Percentiles rank a stretch among this genome's conserved stretches.
Conservation (phyloP, 2,888 invertebrate genomes). For the Nyleta sp. region DNA sequence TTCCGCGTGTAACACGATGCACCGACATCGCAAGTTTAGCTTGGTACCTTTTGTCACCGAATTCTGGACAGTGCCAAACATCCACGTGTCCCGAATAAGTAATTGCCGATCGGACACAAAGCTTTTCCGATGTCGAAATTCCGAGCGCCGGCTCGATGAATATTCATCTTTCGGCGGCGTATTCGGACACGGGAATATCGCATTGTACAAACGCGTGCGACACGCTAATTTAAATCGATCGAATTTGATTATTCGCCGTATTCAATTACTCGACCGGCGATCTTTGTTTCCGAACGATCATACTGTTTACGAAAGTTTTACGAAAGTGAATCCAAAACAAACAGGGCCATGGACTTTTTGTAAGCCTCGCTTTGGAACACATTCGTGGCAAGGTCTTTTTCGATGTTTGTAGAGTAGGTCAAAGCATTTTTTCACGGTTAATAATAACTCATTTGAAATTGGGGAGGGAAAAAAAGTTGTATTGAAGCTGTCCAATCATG, state of each 20-base stretch:
- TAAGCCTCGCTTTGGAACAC: background rate
- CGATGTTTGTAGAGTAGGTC: constrained; percentile 17
- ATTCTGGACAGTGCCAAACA: constrained; percentile 64
- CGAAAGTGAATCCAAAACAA: constrained; percentile 48
- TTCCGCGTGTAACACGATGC: constrained; percentile 33
- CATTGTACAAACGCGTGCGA: constrained; percentile 27
- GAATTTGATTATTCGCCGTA: constrained; percentile 43
- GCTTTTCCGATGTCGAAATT: constrained; percentile 66
- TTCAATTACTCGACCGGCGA: constrained; percentile 46
- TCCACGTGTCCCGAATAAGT: constrained; percentile 70
- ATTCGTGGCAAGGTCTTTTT: background rate
- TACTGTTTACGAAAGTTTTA: constrained; percentile 28
- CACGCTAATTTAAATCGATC: constrained; percentile 45
- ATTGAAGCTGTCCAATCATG: too few relatives aligned
- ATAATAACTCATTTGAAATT: too few relatives aligned
- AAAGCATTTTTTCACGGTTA: background rate
- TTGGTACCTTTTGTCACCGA: constrained; percentile 53
- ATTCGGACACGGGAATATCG: constrained; percentile 43
- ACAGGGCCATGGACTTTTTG: constrained; percentile 13
- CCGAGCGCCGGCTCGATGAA: constrained; percentile 65
- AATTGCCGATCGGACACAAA: constrained; percentile 70
- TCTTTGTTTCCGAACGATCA: constrained; percentile 46
- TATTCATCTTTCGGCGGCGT: constrained; percentile 68
- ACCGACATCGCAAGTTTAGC: constrained; percentile 27
- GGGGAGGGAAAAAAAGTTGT: too few relatives aligned